Percentiles rank a stretch among this genome's conserved stretches.
Evolutionary conservation across 2,113 vertebrate species (phyloP).

Genomic region (Vireo altiloquus): DNA sequence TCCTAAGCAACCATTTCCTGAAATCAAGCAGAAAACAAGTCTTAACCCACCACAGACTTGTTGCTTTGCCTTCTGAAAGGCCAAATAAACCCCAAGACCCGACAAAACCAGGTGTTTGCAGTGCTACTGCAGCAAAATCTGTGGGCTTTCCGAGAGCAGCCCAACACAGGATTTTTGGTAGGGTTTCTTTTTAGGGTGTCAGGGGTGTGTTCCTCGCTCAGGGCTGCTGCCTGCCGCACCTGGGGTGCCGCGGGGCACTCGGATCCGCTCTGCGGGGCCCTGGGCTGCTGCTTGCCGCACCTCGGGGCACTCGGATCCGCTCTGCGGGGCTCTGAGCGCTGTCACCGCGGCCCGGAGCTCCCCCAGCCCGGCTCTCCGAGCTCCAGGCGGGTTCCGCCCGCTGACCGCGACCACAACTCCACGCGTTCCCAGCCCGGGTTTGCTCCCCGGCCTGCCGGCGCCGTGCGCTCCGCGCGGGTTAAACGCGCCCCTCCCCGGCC

Average conservation of each 20-base stretch:
- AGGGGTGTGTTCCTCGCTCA: no score
- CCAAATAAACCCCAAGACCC: neutral
- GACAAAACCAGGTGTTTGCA: neutral
- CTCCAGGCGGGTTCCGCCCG: neutral
- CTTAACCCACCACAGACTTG: neutral
- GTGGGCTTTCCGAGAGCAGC: accelerated
- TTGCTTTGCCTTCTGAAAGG: neutral
- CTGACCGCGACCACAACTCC: accelerated
- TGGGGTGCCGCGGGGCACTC: no score
- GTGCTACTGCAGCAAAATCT: accelerated
- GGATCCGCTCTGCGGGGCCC: neutral
- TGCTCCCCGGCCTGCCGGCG: neutral
- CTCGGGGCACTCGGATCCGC: no score
- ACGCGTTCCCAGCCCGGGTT: accelerated
- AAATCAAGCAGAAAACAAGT: neutral
- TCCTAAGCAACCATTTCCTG: neutral
- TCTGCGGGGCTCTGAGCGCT: no score
- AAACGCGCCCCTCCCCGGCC: neutral
- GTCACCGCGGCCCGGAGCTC: neutral
- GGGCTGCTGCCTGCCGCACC: accelerated
- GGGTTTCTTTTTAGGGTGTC: no score
- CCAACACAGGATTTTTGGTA: accelerated
- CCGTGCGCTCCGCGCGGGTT: neutral
- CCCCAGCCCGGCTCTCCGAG: accelerated
- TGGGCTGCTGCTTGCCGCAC: no score